Evolutionary conservation across 1,140 invertebrate species (phyloP).

Genomic region (Pentalonia nigronervosa): DNA sequence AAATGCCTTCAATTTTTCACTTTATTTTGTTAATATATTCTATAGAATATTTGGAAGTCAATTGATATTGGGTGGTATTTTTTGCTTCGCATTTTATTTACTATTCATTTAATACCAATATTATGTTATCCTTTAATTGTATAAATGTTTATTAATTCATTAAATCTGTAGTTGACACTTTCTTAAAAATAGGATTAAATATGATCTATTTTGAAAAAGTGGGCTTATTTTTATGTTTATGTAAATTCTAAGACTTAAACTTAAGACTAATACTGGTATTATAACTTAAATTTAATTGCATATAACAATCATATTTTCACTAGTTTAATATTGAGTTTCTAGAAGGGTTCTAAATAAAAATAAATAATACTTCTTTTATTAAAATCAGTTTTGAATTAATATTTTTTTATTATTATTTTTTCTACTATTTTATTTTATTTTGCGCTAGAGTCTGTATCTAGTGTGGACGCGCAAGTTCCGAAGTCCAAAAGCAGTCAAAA

Average conservation of each 20-base stretch:
- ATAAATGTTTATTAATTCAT: neutral
- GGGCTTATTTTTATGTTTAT: neutral
- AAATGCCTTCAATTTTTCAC: neutral
- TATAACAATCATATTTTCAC: neutral
- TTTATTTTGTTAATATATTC: neutral
- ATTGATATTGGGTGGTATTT: neutral
- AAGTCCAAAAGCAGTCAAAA: constrained; percentile 55
- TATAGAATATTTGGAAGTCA: too few relatives aligned
- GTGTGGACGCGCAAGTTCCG: constrained; percentile 55
- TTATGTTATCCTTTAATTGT: neutral
- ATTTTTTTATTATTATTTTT: neutral
- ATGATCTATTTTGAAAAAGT: neutral
- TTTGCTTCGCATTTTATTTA: neutral
- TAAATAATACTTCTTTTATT: neutral
- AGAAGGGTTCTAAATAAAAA: neutral
- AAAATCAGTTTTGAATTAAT: neutral
- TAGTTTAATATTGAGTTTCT: neutral
- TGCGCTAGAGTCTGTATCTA: constrained; percentile 56
- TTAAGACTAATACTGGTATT: neutral
- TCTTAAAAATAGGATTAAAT: neutral
- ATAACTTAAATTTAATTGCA: neutral
- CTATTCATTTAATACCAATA: neutral
- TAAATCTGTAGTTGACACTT: neutral
- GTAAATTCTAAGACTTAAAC: neutral
- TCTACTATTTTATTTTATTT: constrained; percentile 57